phyloP scores from a whole-genome alignment of 2,888 invertebrate species.

The Pristionchus maxplancki region DNA sequence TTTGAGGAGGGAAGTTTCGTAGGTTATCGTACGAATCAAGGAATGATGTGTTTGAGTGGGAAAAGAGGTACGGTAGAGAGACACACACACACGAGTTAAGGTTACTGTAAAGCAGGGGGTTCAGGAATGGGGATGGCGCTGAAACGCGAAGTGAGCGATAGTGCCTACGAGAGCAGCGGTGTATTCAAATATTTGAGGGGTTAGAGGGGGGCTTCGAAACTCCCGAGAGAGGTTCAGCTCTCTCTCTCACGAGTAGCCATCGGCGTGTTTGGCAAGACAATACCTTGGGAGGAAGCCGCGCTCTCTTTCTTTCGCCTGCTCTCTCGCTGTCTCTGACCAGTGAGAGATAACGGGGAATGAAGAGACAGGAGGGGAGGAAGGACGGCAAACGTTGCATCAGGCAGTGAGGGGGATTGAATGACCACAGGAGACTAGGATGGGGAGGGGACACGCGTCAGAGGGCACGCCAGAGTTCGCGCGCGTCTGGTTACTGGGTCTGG shows the following conservation, averaged over 20 bases:
- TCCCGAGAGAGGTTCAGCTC: background rate
- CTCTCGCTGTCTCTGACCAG: background rate
- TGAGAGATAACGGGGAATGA: background rate
- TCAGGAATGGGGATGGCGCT: background rate
- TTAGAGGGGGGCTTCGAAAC: background rate
- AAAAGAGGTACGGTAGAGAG: no score
- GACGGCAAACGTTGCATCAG: slow-evolving; percentile 43
- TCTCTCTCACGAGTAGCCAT: slow-evolving; percentile 26
- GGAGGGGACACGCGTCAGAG: background rate
- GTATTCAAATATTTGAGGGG: slow-evolving; percentile 3
- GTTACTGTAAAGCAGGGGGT: background rate
- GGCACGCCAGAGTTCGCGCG: background rate
- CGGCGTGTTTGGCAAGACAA: slow-evolving; percentile 13
- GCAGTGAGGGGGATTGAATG: slow-evolving; percentile 16
- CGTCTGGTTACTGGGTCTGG: no score
- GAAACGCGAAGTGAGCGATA: background rate
- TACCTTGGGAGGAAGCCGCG: background rate
- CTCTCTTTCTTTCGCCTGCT: background rate
- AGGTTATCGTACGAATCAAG: no score
- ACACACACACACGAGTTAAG: no score
- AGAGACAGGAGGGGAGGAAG: background rate
- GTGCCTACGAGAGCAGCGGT: background rate
- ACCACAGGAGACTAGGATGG: background rate
- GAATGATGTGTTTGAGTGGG: no score
- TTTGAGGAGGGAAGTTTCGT: no score